A percentile compares a stretch with the other conserved stretches of the same genome.
phyloP scores from a whole-genome alignment of 2,113 vertebrate species.

The Amphiprion percula region DNA sequence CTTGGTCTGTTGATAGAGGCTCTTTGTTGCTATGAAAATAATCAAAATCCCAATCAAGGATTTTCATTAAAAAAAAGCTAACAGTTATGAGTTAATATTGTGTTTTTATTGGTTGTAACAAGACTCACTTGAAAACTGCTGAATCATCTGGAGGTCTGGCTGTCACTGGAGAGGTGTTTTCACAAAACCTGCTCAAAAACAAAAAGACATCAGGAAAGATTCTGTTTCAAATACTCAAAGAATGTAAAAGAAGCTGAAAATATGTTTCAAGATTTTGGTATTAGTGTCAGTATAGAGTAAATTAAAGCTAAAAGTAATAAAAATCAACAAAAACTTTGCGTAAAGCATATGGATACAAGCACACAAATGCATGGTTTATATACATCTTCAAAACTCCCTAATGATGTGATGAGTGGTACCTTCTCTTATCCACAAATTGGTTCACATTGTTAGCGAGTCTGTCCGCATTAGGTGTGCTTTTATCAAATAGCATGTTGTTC shows the following conservation, averaged over 20 bases:
- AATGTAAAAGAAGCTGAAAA: no score
- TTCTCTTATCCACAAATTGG: conserved; percentile 26
- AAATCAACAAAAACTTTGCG: no score
- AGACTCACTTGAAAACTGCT: conserved; percentile 55
- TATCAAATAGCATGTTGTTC: conserved; percentile 30
- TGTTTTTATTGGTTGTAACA: not conserved
- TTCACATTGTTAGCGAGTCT: conserved; percentile 26
- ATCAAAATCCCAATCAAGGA: not conserved
- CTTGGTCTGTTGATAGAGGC: not conserved
- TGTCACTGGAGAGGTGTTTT: conserved; percentile 25
- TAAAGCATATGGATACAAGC: no score
- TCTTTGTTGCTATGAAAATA: conserved; percentile 29
- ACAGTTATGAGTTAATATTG: not conserved
- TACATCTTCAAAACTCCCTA: no score
- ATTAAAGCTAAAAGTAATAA: no score
- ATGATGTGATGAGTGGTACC: conserved; percentile 25
- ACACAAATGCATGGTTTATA: not conserved
- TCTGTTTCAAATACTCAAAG: no score
- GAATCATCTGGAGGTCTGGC: conserved; percentile 32
- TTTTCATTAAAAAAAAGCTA: not conserved
- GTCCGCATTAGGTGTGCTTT: conserved; percentile 8
- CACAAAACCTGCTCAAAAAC: conserved; percentile 31
- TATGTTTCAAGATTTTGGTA: no score
- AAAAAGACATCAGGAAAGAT: not conserved
- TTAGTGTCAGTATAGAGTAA: no score